Conservation (phyloP, 2,113 vertebrate species). For the Oncorhynchus keta region DNA sequence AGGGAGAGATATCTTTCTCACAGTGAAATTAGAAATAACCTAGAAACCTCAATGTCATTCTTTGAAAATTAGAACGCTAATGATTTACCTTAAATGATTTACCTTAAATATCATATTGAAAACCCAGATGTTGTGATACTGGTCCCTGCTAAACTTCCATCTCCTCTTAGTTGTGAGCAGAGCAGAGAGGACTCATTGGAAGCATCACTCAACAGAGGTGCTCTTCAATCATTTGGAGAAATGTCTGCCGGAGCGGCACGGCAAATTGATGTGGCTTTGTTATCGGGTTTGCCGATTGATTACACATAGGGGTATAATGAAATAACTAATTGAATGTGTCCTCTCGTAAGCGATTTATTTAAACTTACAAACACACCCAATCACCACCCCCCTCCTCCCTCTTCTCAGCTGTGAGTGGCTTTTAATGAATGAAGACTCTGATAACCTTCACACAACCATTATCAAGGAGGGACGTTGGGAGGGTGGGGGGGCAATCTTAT, state of each 20-base stretch:
- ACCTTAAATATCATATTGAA: no score
- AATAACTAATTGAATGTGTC: conserved; percentile 76
- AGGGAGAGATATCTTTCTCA: conserved; percentile 20
- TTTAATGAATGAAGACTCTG: conserved; percentile 64
- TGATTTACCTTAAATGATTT: no score
- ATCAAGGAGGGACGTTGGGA: conserved; percentile 13
- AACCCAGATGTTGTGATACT: neutral
- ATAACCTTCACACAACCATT: conserved; percentile 65
- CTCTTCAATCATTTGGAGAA: conserved; percentile 68
- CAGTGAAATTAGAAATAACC: no score
- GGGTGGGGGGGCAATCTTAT: conserved; percentile 6
- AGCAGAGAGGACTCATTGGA: neutral
- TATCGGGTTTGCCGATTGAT: conserved; percentile 74
- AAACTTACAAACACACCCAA: conserved; percentile 59
- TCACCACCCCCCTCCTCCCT: neutral
- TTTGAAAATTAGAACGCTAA: no score
- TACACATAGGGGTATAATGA: conserved; percentile 66
- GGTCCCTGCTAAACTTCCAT: neutral
- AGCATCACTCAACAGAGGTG: conserved; percentile 31
- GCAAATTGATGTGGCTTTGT: conserved; percentile 70
- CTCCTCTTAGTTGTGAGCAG: conserved; percentile 9
- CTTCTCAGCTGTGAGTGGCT: conserved; percentile 34
- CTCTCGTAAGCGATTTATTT: conserved; percentile 70
- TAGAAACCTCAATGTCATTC: no score
- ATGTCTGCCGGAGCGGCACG: conserved; percentile 52